Percentiles rank a stretch among this genome's conserved stretches.
Evolutionary conservation across 2,113 vertebrate genomes (phyloP).

Genomic region (Antechinus stuartii): DNA sequence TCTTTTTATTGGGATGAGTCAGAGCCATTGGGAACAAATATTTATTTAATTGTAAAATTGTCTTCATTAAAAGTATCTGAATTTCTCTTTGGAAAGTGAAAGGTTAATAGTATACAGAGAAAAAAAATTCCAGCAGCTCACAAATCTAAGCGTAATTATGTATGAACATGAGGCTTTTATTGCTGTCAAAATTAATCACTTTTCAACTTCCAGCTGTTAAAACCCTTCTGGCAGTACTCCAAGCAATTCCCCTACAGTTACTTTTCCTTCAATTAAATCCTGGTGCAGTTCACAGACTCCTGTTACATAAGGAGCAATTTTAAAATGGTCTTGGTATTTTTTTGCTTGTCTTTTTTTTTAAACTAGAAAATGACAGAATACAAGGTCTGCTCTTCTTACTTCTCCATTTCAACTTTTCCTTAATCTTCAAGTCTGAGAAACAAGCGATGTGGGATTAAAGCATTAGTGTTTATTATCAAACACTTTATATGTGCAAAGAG

Average conservation of each 20-base stretch:
- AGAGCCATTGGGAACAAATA: slow-evolving; percentile 43
- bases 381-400: slow-evolving; percentile 49
- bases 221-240: slow-evolving; percentile 85
- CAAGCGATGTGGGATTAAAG: slow-evolving; percentile 45
- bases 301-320: slow-evolving; percentile 81
- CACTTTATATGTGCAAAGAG: slow-evolving; percentile 19
- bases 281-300: slow-evolving; percentile 80
- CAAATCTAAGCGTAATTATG: slow-evolving; percentile 87
- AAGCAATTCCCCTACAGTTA: slow-evolving; percentile 84
- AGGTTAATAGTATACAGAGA: slow-evolving; percentile 80
- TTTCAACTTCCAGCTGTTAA: slow-evolving; percentile 88
- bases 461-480: slow-evolving; percentile 45
- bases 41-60: slow-evolving; percentile 47
- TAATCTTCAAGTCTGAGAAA: not conserved
- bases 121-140: slow-evolving; percentile 80
- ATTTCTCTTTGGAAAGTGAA: slow-evolving; percentile 80
- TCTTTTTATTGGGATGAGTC: slow-evolving; percentile 39
- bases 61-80: slow-evolving; percentile 61
- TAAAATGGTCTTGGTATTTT: slow-evolving; percentile 60
- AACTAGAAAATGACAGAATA: slow-evolving; percentile 66
- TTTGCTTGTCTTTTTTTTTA: not conserved
- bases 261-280: slow-evolving; percentile 85
- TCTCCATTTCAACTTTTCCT: slow-evolving; percentile 59
- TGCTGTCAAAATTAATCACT: slow-evolving; percentile 89
- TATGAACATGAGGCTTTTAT: slow-evolving; percentile 84